Evolutionary conservation across 2,113 vertebrate genomes (phyloP).

Genomic region (Taurulus bubalis): DNA sequence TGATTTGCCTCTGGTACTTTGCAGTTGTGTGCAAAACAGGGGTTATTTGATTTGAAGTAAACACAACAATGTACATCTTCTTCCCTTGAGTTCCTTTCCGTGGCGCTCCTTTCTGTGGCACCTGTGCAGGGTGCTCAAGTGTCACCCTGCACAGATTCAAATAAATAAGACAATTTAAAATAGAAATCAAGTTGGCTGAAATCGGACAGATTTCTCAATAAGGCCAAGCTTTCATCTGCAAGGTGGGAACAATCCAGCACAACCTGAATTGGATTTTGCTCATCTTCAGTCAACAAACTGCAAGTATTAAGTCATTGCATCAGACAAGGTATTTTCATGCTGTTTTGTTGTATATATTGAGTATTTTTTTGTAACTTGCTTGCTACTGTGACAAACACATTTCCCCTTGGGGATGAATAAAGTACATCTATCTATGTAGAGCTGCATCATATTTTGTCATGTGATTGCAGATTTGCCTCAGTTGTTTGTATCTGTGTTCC

Average conservation of each 20-base stretch:
- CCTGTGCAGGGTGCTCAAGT: constrained; percentile 1
- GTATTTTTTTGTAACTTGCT: constrained; percentile 24
- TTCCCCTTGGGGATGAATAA: too few relatives aligned
- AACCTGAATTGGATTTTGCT: constrained; percentile 45
- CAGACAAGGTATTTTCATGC: constrained; percentile 6
- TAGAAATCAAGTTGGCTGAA: constrained; percentile 39
- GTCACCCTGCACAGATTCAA: constrained; percentile 29
- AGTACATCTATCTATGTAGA: too few relatives aligned
- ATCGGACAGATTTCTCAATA: constrained; percentile 51
- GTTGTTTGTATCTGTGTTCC: background rate
- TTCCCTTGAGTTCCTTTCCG: background rate
- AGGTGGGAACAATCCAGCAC: constrained; percentile 38
- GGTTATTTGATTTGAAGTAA: constrained; percentile 66
- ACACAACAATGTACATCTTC: constrained; percentile 54
- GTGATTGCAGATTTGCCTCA: background rate
- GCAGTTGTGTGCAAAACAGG: constrained; percentile 72
- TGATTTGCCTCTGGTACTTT: constrained; percentile 76
- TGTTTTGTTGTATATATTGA: too few relatives aligned
- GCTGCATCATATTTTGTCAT: background rate
- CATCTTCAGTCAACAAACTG: constrained; percentile 24
- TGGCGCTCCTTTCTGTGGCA: constrained; percentile 32
- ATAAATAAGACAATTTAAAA: constrained; percentile 33
- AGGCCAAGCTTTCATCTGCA: constrained; percentile 44
- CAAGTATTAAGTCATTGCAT: constrained; percentile 20
- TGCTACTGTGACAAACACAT: too few relatives aligned